Evolutionary conservation across 2,113 vertebrate species (phyloP), one percentile per base, ranked within the genome.

Genomic region (Menidia beryllina): DNA sequence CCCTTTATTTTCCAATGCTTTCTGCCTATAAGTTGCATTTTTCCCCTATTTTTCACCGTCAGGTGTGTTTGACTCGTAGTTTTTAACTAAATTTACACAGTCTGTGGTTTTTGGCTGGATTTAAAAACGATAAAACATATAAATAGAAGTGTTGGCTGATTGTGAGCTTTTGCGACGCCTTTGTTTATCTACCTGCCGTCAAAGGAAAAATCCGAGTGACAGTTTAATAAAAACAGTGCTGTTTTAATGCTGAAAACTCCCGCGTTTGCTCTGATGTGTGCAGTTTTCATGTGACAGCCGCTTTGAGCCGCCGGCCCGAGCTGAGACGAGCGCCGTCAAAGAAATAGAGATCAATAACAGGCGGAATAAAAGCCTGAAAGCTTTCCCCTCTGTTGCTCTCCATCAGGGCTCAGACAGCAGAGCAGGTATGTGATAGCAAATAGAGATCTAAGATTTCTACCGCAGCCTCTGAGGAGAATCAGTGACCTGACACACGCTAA

Each of bases 341-440:
- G 19, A 47, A 65, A 48, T 48, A 64, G 49, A 72, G 60, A 85
- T 85, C 80, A 85, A 82, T 82, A 82, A 23, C 36, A 47, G 43
- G 72, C n/a, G 0, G 24, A 36, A 62, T 63, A 50, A 75, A 55
- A 69, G 69, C 69, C 50, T 74, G 54, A 82, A 77, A 80, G 81
- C 72, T 68, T 73, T 61, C 65, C 59, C 67, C 45, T 79, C 75
- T 75, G 69, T 47, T 74, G 71, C 39, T 17, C 51, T 82, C 71
- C 4, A 25, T 82, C 63, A 39, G 13, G 15, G 43, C 39, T 55
- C 52, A 43, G 54, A 68, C 74, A 75, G 66, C 49, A 77, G 67
- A 66, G 55, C 0, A 2, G 23, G 39, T 48, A 52, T 51, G 52
- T 64, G 60, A 62, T 50, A 70, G 56, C 36, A 12, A 75, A 26